Conservation (phyloP, 2,797 vertebrate genomes). For the Sebastes hubbsi region DNA sequence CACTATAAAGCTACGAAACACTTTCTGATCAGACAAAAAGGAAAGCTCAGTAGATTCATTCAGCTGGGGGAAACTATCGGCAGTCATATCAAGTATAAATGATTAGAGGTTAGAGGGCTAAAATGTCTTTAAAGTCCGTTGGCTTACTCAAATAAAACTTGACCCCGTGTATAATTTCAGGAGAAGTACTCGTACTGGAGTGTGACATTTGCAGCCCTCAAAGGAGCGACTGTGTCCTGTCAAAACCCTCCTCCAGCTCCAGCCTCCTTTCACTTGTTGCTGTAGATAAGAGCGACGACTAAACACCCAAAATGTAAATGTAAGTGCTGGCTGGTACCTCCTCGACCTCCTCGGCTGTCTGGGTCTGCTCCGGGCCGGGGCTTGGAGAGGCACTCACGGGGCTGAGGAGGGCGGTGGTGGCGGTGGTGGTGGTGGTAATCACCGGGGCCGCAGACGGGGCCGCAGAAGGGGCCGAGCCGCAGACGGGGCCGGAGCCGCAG, state of each 20-base stretch:
- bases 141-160: not conserved
- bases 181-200: not conserved
- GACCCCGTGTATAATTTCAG: not conserved
- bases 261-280: not conserved
- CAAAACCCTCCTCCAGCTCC: not conserved
- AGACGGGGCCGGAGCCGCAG: not conserved
- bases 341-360: slow-evolving; percentile 61
- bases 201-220: not conserved
- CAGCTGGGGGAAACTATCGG: no score
- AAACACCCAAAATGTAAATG: not conserved
- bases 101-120: not conserved
- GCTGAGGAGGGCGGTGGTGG: slow-evolving; percentile 41
- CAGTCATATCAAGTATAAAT: not conserved
- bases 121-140: not conserved
- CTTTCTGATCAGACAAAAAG: not conserved
- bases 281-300: not conserved
- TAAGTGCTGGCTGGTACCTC: slow-evolving; percentile 70
- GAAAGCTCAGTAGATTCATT: not conserved
- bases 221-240: not conserved
- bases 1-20: not conserved
- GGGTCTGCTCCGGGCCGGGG: slow-evolving; percentile 56
- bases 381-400: slow-evolving; percentile 63
- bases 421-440: slow-evolving; percentile 12
- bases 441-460: not conserved
- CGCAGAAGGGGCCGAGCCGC: no score